These are phyloP conservation scores for Anableps anableps DNA, from an alignment of 2,797 vertebrate genomes.

Conservation along the genomic window DNA sequence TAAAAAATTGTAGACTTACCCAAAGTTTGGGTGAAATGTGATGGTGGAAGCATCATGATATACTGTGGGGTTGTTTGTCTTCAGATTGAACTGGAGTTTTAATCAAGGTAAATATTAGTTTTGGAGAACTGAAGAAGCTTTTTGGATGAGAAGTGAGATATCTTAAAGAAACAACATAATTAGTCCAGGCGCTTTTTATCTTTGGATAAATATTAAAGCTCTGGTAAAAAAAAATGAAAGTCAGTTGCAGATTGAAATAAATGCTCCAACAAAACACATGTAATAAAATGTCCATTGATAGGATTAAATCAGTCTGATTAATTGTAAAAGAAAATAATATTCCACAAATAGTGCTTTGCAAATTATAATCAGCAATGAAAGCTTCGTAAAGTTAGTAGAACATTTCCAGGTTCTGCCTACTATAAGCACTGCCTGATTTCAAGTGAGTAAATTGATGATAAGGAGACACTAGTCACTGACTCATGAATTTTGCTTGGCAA, in stretches of 20 bases:
- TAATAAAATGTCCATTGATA: background rate
- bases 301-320: background rate
- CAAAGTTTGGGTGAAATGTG: background rate
- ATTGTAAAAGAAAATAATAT: no score
- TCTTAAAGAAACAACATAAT: background rate
- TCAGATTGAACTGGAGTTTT: background rate
- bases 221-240: no score
- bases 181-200: background rate
- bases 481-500: no score
- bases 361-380: background rate
- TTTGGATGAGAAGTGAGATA: background rate
- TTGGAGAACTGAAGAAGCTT: background rate
- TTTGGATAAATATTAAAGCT: background rate
- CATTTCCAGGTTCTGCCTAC: background rate
- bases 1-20: no score
- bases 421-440: background rate
- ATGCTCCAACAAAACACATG: background rate
- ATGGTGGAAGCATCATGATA: background rate
- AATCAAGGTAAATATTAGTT: background rate
- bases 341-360: no score
- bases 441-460: background rate
- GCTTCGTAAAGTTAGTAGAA: background rate
- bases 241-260: background rate
- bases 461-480: background rate
- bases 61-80: background rate